Evolutionary conservation across 2,888 invertebrate genomes (phyloP).

Genomic region (Lottia scabra): DNA sequence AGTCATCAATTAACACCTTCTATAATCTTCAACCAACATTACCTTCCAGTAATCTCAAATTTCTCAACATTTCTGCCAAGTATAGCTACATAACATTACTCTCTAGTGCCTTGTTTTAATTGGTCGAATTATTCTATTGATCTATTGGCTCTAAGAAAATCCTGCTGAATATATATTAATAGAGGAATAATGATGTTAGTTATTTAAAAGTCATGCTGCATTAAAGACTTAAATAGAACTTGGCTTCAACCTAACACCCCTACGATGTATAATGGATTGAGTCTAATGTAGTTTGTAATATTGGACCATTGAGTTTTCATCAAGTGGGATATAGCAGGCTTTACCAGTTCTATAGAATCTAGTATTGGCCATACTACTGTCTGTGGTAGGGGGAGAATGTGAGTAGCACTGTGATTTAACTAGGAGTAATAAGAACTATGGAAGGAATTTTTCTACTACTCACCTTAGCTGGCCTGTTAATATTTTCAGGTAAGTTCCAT

Average conservation of each 20-base stretch:
- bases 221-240: no score
- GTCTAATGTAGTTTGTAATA: slow-evolving; percentile 4
- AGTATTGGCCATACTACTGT: not conserved
- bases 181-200: no score
- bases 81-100: no score
- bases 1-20: no score
- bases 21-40: no score
- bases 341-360: not conserved
- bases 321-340: not conserved
- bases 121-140: no score
- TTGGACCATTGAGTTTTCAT: slow-evolving; percentile 6
- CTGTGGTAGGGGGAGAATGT: not conserved
- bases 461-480: not conserved
- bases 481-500: not conserved
- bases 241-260: not conserved
- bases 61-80: no score
- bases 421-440: not conserved
- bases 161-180: no score
- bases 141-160: no score
- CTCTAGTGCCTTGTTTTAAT: no score
- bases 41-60: no score
- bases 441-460: slow-evolving; percentile 6
- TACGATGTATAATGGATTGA: not conserved
- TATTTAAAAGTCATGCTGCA: no score
- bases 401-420: not conserved